A percentile compares a stretch with the other conserved stretches of the same genome.
Evolutionary conservation across 2,888 invertebrate genomes (phyloP).

Genomic region (Oligia strigilis): DNA sequence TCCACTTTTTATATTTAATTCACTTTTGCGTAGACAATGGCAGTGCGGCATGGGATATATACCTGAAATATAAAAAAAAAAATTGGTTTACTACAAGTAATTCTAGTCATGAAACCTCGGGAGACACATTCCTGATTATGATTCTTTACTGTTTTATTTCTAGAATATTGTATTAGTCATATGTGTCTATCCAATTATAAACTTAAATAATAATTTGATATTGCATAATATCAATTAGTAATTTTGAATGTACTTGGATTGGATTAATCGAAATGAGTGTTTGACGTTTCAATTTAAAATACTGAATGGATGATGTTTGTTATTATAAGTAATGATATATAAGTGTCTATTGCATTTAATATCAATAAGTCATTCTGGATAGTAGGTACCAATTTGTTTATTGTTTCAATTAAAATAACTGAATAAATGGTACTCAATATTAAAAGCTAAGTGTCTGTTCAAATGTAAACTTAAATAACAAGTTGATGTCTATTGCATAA

Average conservation of each 20-base stretch:
- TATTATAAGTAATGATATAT: not conserved
- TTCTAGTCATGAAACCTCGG: conserved; percentile 29
- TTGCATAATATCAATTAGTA: not conserved
- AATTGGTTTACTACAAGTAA: conserved; percentile 5
- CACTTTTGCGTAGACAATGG: conserved; percentile 91
- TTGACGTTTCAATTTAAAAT: not conserved
- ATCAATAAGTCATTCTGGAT: not conserved
- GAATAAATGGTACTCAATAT: not conserved
- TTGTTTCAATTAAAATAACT: not conserved
- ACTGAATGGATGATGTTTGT: not conserved
- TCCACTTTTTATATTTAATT: conserved; percentile 54
- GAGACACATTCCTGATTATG: not conserved
- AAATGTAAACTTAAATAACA: not conserved
- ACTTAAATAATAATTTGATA: conserved; percentile 4
- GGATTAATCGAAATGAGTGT: not conserved
- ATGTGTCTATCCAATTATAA: not conserved
- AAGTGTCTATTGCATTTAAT: not conserved
- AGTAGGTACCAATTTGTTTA: not conserved
- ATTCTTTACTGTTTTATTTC: not conserved
- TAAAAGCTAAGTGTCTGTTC: not conserved
- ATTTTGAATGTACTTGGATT: not conserved
- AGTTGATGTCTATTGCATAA: not conserved
- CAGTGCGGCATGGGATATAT: conserved; percentile 94
- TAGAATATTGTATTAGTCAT: not conserved
- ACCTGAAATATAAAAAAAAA: conserved; percentile 88